A percentile compares a stretch with the other conserved stretches of the same genome.
These are phyloP conservation scores for Oscheius myriophilus DNA, from an alignment of 2,888 invertebrate species.

Conservation along the genomic window DNA sequence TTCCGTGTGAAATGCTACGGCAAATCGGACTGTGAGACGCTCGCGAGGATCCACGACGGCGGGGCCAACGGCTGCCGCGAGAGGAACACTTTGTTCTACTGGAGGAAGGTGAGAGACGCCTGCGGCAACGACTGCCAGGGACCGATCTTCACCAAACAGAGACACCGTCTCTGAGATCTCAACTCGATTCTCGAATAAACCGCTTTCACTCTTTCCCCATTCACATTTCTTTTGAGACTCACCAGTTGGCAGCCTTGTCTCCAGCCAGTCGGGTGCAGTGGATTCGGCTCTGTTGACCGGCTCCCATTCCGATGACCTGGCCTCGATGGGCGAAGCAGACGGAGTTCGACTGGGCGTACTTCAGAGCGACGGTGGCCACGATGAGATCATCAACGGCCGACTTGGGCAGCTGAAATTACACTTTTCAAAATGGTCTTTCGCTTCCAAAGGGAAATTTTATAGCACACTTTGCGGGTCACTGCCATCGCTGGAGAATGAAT, in stretches of 20 bases:
- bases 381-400: conserved; percentile 87
- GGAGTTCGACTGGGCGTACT: conserved; percentile 98
- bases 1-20: conserved; percentile 69
- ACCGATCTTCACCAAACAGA: conserved; percentile 28
- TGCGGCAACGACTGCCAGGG: conserved; percentile 50
- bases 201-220: neutral
- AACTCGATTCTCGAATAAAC: neutral
- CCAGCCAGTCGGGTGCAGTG: conserved; percentile 97
- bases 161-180: conserved; percentile 16
- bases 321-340: conserved; percentile 95
- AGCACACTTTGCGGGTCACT: too few species aligned
- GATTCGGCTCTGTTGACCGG: conserved; percentile 97
- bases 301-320: conserved; percentile 84
- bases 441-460: too few species aligned
- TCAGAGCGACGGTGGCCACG: conserved; percentile 93
- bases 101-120: conserved; percentile 46
- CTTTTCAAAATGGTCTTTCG: too few species aligned
- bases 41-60: conserved; percentile 68
- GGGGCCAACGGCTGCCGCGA: conserved; percentile 68
- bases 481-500: too few species aligned
- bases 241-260: conserved; percentile 95
- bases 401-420: conserved; percentile 77
- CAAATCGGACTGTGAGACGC: conserved; percentile 68
- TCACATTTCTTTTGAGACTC: conserved; percentile 13
- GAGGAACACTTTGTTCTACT: conserved; percentile 46